Base-by-base conservation (phyloP, 2,113 vertebrate species). In the Gallinago paraguaiae region DNA sequence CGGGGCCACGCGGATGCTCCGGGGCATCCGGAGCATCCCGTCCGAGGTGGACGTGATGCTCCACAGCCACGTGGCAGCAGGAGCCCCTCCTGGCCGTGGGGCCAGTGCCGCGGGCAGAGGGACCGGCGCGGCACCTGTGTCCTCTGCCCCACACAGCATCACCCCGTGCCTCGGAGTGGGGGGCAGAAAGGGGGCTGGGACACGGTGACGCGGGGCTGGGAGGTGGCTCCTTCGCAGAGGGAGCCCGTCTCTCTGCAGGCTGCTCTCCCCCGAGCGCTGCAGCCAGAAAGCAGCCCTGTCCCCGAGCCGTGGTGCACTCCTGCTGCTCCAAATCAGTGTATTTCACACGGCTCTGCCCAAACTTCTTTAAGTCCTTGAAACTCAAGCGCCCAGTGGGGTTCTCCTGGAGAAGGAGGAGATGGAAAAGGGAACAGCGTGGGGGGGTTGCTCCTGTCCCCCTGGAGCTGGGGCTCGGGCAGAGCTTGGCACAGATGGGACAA, bases 321-420 rank as follows among this genome's bases (percentile, higher is more conserved):
- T 45, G 37, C 79, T 43, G 30, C 17, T 53, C 84, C 63, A 33
- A 96, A 93, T 18, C 91, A 96, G 87, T 9, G 45, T 67, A 65
- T 33, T 89, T 54, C 48, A 51, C 90, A 45, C 43, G 5, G 88
- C 90, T 92, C 95, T 97, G 97, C 97, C 93, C 93, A 59, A 92
- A 94, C 61, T 3, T 7, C 67, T 90, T 65, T 10, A 50, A 93
- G 88, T 84, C 97, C 96, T 96, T 72, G 93, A 88, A 96, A 86
- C 81, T 69, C 90, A 20, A 90, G 93, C 11, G 2, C 87, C 75
- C 53, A 11, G 10, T 27, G 86, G 15, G 39, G 78, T n/a, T 86
- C 83, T 46, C 76, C 43, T 51, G 6, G 61, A 69, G 48, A 15
- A 43, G 33, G 15, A 2, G 7, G 17, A 43, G 35, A 15, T 17